Percentiles rank a stretch among this genome's conserved stretches.
Conservation (phyloP, 1,140 invertebrate genomes). For the Acyrthosiphon pisum region DNA sequence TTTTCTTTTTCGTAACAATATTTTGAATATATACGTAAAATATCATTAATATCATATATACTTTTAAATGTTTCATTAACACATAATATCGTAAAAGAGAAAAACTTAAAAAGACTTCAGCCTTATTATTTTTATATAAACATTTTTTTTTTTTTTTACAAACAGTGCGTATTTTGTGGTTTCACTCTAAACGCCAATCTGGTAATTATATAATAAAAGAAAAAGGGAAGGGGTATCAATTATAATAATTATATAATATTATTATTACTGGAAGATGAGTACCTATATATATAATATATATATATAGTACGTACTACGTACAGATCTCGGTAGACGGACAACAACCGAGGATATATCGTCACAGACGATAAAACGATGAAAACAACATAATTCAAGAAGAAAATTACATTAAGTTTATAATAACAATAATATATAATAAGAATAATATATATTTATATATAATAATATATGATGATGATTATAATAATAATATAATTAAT, state of each 20-base stretch:
- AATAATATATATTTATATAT: slow-evolving; percentile 44
- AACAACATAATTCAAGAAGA: slow-evolving; percentile 27
- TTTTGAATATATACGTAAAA: slow-evolving; percentile 15
- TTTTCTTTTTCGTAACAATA: slow-evolving; percentile 31
- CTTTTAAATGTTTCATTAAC: slow-evolving; percentile 24
- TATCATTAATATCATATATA: not conserved
- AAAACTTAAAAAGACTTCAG: slow-evolving; percentile 56
- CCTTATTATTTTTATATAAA: slow-evolving; percentile 51
- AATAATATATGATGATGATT: slow-evolving; percentile 47
- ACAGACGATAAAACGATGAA: not conserved
- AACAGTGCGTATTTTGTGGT: not conserved
- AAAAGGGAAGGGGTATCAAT: slow-evolving; percentile 29
- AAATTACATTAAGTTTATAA: slow-evolving; percentile 43
- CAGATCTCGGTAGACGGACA: not conserved
- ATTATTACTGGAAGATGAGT: slow-evolving; percentile 30
- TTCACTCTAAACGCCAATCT: slow-evolving; percentile 46
- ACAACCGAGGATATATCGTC: not conserved
- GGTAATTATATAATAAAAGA: slow-evolving; percentile 44
- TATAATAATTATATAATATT: slow-evolving; percentile 28
- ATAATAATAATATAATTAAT: slow-evolving; percentile 39
- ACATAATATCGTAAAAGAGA: slow-evolving; percentile 36
- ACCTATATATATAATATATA: not conserved
- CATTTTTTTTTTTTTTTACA: slow-evolving; percentile 50
- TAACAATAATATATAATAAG: slow-evolving; percentile 44
- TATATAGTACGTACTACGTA: not conserved